Evolutionary conservation across 2,797 vertebrate species (phyloP).

Genomic region (Muraenolepis orangiensis): DNA sequence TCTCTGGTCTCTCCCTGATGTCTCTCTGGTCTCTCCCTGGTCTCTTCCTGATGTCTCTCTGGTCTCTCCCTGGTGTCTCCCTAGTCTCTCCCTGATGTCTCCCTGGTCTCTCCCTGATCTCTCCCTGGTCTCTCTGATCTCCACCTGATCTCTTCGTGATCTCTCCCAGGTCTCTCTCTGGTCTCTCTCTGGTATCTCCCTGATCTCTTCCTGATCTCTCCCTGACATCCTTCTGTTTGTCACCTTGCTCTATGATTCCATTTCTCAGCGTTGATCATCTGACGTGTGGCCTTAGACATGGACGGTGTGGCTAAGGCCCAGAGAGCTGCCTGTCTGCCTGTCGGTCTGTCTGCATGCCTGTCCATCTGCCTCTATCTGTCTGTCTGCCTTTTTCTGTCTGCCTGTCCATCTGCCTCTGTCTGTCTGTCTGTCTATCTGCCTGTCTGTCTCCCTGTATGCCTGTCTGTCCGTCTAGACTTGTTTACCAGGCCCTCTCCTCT

Average conservation of each 20-base stretch:
- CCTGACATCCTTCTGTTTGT: not conserved
- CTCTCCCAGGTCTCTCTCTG: no score
- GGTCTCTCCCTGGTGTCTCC: no score
- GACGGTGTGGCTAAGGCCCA: not conserved
- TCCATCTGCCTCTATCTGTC: not conserved
- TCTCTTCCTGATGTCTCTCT: no score
- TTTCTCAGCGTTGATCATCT: not conserved
- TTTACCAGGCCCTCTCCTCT: slow-evolving; percentile 16
- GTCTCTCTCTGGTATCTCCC: no score
- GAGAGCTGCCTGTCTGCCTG: not conserved
- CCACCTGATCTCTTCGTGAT: no score
- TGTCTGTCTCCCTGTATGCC: not conserved
- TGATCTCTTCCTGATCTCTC: not conserved
- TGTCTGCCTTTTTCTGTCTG: not conserved
- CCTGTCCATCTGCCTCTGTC: not conserved
- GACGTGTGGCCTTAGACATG: not conserved
- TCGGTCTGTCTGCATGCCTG: not conserved
- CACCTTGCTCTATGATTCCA: not conserved
- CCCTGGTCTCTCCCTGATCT: no score
- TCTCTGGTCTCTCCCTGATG: no score
- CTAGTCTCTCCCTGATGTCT: no score
- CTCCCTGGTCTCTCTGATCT: no score
- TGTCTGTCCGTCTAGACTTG: slow-evolving; percentile 12
- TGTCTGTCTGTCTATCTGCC: not conserved
- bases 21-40: no score